phyloP scores from a whole-genome alignment of 2,888 invertebrate species.

The Myopa testacea region DNA sequence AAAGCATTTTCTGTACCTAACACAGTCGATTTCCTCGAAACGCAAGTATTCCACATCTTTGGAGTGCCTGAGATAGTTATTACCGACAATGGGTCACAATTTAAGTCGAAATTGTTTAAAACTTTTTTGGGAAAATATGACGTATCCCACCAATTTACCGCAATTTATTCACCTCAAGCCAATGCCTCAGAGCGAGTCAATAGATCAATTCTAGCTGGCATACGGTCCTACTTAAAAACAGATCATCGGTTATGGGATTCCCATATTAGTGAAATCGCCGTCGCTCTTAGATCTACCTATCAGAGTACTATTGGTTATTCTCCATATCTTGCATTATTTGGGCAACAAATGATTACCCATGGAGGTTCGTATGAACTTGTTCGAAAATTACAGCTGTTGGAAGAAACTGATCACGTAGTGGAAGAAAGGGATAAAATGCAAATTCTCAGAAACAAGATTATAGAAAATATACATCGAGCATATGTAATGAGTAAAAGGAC shows the following conservation, averaged over 20 bases:
- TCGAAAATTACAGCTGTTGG: background rate
- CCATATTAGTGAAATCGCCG: constrained; percentile 7
- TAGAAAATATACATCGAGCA: background rate
- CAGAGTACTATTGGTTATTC: constrained; percentile 16
- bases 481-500: constrained; percentile 21
- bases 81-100: constrained; percentile 23
- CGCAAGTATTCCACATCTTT: constrained; percentile 4
- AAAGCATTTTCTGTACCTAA: constrained; percentile 17
- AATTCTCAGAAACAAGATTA: background rate
- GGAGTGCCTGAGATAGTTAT: constrained; percentile 16
- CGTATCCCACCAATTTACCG: background rate
- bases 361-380: constrained; percentile 15
- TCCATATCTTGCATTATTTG: constrained; percentile 22
- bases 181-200: constrained; percentile 27
- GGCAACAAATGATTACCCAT: constrained; percentile 23
- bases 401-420: constrained; percentile 7
- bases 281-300: constrained; percentile 9
- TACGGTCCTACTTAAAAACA: constrained; percentile 5
- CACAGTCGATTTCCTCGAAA: constrained; percentile 21
- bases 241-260: constrained; percentile 15
- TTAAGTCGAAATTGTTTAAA: background rate
- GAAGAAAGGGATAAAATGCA: constrained; percentile 3
- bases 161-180: constrained; percentile 18
- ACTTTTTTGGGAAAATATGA: constrained; percentile 6
- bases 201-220: constrained; percentile 17